Percentiles rank a stretch among this genome's conserved stretches.
These are phyloP conservation scores for Anoplophora glabripennis DNA, from an alignment of 1,140 invertebrate genomes.

Conservation along the genomic window DNA sequence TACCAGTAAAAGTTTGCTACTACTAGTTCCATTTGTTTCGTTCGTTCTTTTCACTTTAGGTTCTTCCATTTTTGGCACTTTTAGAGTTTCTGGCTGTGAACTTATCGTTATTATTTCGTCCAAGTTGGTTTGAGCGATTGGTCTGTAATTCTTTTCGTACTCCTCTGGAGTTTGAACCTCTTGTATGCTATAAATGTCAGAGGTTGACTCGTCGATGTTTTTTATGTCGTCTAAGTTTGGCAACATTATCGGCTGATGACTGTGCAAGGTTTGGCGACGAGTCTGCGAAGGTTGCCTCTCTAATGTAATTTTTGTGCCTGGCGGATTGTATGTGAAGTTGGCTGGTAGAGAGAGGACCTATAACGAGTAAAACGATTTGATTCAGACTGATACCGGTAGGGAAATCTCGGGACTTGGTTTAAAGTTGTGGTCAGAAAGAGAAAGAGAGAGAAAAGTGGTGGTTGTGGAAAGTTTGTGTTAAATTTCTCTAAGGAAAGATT, in stretches of 20 bases:
- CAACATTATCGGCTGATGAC: slow-evolving; percentile 42
- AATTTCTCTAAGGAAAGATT: not conserved
- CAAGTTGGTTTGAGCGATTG: slow-evolving; percentile 29
- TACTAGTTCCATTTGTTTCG: slow-evolving; percentile 28
- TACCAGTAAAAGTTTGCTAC: slow-evolving; percentile 35
- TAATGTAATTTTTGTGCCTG: slow-evolving; percentile 40
- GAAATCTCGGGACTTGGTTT: too few relatives aligned
- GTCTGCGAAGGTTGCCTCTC: slow-evolving; percentile 33
- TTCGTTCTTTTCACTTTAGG: slow-evolving; percentile 16
- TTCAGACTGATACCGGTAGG: too few relatives aligned
- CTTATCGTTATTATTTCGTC: slow-evolving; percentile 32
- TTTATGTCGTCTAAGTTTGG: slow-evolving; percentile 40
- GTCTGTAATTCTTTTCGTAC: slow-evolving; percentile 20
- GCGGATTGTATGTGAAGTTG: slow-evolving; percentile 68
- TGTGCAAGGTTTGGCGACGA: slow-evolving; percentile 41
- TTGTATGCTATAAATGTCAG: slow-evolving; percentile 45
- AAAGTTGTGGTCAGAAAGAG: not conserved
- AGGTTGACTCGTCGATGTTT: slow-evolving; percentile 45
- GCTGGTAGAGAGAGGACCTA: slow-evolving; percentile 66
- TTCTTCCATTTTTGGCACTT: slow-evolving; percentile 28
- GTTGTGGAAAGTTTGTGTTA: not conserved
- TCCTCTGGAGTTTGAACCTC: slow-evolving; percentile 14
- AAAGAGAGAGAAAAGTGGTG: not conserved
- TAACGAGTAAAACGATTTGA: slow-evolving; percentile 16
- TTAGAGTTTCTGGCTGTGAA: not conserved